Evolutionary conservation across 2,888 invertebrate species (phyloP).

Genomic region (Chaitophorus viminalis): DNA sequence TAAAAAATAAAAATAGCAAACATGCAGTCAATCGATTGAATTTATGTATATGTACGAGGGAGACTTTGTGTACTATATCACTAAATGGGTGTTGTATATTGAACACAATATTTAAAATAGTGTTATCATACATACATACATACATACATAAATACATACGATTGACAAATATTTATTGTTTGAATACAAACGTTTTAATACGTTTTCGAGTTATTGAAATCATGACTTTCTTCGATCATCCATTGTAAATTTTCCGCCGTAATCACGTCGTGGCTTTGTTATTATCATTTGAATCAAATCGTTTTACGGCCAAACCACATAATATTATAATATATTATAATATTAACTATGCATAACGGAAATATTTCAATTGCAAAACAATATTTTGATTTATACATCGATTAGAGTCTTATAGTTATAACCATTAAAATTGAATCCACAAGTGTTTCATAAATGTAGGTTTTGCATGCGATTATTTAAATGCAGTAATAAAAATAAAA

Average conservation of each 20-base stretch:
- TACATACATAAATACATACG: background rate
- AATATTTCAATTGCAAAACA: background rate
- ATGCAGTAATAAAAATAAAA: too few relatives aligned
- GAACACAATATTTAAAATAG: background rate
- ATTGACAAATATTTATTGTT: background rate
- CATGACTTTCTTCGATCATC: too few relatives aligned
- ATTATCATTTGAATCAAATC: too few relatives aligned
- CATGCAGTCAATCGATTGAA: background rate
- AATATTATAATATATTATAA: background rate
- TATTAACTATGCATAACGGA: too few relatives aligned
- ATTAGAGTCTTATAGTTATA: too few relatives aligned
- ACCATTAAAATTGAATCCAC: conserved; percentile 7
- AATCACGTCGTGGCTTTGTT: too few relatives aligned
- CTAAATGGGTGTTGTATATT: background rate
- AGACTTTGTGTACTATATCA: background rate
- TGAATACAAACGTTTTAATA: background rate
- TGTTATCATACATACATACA: too few relatives aligned
- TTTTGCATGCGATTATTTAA: too few relatives aligned
- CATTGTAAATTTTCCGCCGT: too few relatives aligned
- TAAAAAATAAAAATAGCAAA: background rate
- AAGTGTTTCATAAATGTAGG: background rate
- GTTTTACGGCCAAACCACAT: background rate
- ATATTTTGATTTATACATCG: background rate
- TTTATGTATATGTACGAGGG: background rate
- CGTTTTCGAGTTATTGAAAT: background rate